These are phyloP conservation scores for Archips xylosteana DNA, from an alignment of 2,888 invertebrate species.

Conservation along the genomic window DNA sequence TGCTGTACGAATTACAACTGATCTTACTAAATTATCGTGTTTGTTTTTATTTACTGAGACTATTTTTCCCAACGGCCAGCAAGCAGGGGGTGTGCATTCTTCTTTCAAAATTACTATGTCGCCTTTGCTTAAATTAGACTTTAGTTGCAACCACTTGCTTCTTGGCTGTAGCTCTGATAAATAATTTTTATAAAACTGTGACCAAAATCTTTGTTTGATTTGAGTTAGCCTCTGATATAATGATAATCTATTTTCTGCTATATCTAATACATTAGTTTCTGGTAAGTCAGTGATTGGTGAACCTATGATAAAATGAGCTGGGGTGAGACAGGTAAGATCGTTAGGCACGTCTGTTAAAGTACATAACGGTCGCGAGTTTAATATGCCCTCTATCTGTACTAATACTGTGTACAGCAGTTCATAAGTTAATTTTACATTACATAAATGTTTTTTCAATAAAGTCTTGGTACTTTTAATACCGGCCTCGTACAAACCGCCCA, in stretches of 20 bases:
- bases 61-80: no score
- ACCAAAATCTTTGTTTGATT: conserved; percentile 35
- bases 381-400: not conserved
- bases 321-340: not conserved
- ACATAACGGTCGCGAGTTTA: not conserved
- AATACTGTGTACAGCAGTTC: not conserved
- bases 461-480: not conserved
- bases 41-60: no score
- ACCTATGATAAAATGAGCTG: not conserved
- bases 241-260: not conserved
- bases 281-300: not conserved
- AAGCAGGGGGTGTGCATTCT: no score
- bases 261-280: not conserved
- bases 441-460: not conserved
- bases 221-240: conserved; percentile 23
- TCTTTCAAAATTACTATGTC: no score
- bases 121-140: conserved; percentile 15
- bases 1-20: no score
- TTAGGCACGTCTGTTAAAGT: not conserved
- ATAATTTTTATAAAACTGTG: conserved; percentile 29
- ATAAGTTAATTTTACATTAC: not conserved
- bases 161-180: conserved; percentile 28
- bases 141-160: conserved; percentile 20
- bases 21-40: no score
- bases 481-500: conserved; percentile 26